These are phyloP conservation scores for Oreortyx pictus DNA, from an alignment of 2,797 vertebrate species.

Conservation along the genomic window DNA sequence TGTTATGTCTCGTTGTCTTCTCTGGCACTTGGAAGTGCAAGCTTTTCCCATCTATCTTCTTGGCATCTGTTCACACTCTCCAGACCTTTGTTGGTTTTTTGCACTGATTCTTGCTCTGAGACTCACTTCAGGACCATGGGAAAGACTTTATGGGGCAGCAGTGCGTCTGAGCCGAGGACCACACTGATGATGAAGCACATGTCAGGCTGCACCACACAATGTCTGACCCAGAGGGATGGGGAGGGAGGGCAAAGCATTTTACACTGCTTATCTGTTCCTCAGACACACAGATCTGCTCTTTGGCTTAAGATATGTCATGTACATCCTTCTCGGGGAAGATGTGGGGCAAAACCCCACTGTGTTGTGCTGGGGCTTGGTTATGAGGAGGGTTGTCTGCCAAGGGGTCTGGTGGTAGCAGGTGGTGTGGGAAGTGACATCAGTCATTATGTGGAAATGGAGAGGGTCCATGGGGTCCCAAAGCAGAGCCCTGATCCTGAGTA, in stretches of 20 bases:
- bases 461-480: neutral
- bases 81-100: constrained; percentile 43
- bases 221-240: neutral
- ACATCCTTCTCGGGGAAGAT: neutral
- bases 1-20: constrained; percentile 64
- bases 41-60: constrained; percentile 33
- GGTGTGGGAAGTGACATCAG: neutral
- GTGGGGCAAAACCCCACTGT: neutral
- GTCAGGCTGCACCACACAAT: neutral
- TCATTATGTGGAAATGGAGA: fast-evolving
- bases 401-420: neutral
- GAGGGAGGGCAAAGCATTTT: neutral
- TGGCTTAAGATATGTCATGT: fast-evolving
- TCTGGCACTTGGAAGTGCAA: constrained; percentile 10
- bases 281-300: neutral
- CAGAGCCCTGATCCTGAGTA: neutral
- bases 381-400: neutral
- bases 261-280: neutral
- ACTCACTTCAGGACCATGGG: constrained; percentile 44
- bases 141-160: constrained; percentile 4
- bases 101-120: constrained; percentile 26
- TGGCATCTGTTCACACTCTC: neutral
- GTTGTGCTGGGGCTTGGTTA: neutral
- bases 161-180: neutral
- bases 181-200: neutral